Evolutionary conservation across 2,113 vertebrate species (phyloP).

Genomic region (Cyprinodon variegatus): DNA sequence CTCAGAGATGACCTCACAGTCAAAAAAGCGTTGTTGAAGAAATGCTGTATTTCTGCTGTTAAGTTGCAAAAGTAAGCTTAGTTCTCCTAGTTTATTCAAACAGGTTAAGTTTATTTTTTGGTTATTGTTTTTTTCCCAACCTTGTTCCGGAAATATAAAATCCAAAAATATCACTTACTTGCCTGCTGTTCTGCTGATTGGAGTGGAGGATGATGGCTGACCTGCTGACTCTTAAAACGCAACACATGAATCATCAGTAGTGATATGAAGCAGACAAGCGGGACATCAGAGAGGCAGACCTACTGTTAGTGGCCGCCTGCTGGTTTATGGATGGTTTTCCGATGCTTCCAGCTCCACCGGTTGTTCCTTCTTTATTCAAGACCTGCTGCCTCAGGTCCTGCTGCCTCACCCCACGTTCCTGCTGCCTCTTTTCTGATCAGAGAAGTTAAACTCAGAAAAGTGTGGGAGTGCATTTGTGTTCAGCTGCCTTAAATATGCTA

Average conservation of each 20-base stretch:
- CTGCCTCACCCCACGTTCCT: slow-evolving; percentile 86
- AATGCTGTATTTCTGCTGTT: not conserved
- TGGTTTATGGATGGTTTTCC: slow-evolving; percentile 55
- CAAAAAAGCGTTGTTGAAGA: not conserved
- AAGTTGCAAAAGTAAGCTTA: not conserved
- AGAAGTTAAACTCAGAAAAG: not conserved
- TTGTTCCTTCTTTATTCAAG: slow-evolving; percentile 48
- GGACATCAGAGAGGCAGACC: not conserved
- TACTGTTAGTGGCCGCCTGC: slow-evolving; percentile 45
- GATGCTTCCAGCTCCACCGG: slow-evolving; percentile 17
- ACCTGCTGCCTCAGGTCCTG: slow-evolving; percentile 76
- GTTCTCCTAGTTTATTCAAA: not conserved
- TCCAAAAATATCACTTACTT: slow-evolving; percentile 79
- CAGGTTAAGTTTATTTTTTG: not conserved
- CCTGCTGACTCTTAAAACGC: slow-evolving; percentile 74
- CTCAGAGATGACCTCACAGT: not conserved
- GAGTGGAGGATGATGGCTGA: slow-evolving; percentile 79
- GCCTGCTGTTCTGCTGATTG: slow-evolving; percentile 81
- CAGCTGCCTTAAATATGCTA: not conserved
- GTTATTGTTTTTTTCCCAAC: not conserved
- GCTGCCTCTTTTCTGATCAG: slow-evolving; percentile 87
- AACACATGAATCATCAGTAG: slow-evolving; percentile 1
- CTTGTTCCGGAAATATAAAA: not conserved
- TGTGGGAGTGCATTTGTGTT: not conserved
- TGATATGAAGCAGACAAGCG: not conserved